Evolutionary conservation across 2,113 vertebrate genomes (phyloP).

Genomic region (Prionailurus viverrinus): DNA sequence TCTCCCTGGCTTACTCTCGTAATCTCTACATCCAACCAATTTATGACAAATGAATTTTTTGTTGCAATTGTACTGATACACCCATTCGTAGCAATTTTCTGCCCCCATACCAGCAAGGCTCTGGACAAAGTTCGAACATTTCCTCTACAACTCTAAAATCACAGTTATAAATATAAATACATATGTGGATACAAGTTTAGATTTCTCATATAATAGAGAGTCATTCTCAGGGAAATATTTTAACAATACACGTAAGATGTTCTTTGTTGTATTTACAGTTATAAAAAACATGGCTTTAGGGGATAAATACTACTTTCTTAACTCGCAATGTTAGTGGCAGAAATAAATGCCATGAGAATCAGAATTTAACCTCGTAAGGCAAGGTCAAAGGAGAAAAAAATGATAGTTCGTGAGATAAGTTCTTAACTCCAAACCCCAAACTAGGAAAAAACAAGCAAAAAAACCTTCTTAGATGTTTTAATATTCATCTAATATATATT

Average conservation of each 20-base stretch:
- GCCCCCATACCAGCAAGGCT: background rate
- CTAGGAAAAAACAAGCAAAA: background rate
- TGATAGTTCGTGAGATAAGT: background rate
- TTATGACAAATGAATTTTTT: conserved; percentile 36
- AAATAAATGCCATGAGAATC: conserved; percentile 33
- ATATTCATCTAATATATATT: conserved; percentile 25
- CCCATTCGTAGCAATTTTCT: conserved; percentile 58
- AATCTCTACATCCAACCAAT: conserved; percentile 40
- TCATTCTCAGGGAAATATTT: conserved; percentile 26
- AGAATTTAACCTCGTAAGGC: conserved; percentile 18
- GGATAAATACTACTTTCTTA: conserved; percentile 19
- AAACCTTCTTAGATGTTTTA: conserved; percentile 51
- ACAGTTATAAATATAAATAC: background rate
- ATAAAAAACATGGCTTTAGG: conserved; percentile 33
- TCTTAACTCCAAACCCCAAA: conserved; percentile 29
- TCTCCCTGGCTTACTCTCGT: background rate
- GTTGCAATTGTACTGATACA: background rate
- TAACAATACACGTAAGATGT: conserved; percentile 42
- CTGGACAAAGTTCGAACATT: conserved; percentile 5
- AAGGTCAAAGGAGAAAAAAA: conserved; percentile 48
- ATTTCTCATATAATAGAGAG: conserved; percentile 15
- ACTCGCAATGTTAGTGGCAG: conserved; percentile 43
- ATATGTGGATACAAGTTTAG: background rate
- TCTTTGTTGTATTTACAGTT: background rate
- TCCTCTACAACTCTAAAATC: conserved; percentile 44